Evolutionary conservation across 2,113 vertebrate species (phyloP).

Genomic region (Opisthocomus hoazin): DNA sequence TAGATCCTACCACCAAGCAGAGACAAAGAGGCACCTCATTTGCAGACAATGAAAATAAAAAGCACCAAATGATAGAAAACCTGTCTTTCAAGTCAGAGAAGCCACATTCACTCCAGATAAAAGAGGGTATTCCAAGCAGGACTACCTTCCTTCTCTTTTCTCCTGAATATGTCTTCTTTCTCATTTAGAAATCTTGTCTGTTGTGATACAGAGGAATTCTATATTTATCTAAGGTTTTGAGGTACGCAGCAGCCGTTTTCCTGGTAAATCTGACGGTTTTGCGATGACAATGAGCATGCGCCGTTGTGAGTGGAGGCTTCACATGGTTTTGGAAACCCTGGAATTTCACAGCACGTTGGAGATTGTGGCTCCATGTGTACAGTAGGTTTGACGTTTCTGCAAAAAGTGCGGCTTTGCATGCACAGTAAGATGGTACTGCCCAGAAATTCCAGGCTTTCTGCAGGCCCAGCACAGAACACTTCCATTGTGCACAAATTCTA

Average conservation of each 20-base stretch:
- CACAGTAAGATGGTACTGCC: background rate
- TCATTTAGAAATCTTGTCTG: background rate
- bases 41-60: background rate
- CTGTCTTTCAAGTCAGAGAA: background rate
- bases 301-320: background rate
- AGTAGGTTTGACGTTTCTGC: background rate
- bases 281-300: background rate
- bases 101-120: background rate
- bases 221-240: background rate
- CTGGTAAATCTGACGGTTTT: background rate
- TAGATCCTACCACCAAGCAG: background rate
- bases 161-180: background rate
- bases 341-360: background rate
- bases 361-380: background rate
- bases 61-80: background rate
- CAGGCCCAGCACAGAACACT: background rate
- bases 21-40: background rate
- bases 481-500: background rate
- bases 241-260: background rate
- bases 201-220: background rate
- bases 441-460: background rate
- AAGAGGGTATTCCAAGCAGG: background rate
- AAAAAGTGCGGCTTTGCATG: fast-evolving
- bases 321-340: background rate
- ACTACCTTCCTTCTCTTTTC: background rate